Evolutionary conservation across 2,797 vertebrate genomes (phyloP).

Genomic region (Brotula barbata): DNA sequence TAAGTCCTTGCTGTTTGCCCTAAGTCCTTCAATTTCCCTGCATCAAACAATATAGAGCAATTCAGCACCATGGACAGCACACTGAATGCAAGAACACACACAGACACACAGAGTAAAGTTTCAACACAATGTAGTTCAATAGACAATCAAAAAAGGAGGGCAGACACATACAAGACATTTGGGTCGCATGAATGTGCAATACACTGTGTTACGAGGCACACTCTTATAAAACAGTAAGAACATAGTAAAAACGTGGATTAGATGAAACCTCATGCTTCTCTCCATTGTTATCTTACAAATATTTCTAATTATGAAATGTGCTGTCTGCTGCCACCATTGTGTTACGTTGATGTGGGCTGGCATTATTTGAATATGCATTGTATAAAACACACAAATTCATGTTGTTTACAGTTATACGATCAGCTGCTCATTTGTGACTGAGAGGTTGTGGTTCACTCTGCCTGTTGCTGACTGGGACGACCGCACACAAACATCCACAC

Average conservation of each 20-base stretch:
- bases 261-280: slow-evolving; percentile 26
- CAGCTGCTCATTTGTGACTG: not conserved
- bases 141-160: not conserved
- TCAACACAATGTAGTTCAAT: not conserved
- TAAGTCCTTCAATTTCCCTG: too few relatives aligned
- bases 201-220: too few relatives aligned
- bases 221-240: too few relatives aligned
- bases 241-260: slow-evolving; percentile 58
- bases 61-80: slow-evolving; percentile 64
- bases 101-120: not conserved
- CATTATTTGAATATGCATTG: not conserved
- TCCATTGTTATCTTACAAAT: slow-evolving; percentile 23
- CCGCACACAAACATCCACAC: too few relatives aligned
- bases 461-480: slow-evolving; percentile 29
- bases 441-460: slow-evolving; percentile 12
- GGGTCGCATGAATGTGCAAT: too few relatives aligned
- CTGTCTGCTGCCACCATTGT: slow-evolving; percentile 6
- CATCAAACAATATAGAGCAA: not conserved
- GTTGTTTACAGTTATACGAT: too few relatives aligned
- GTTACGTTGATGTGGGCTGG: not conserved
- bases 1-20: too few relatives aligned
- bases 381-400: too few relatives aligned
- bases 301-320: too few relatives aligned
- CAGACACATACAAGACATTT: not conserved
- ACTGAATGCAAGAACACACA: not conserved